phyloP scores from a whole-genome alignment of 2,888 invertebrate genomes.

The Ptilodon capucinus region DNA sequence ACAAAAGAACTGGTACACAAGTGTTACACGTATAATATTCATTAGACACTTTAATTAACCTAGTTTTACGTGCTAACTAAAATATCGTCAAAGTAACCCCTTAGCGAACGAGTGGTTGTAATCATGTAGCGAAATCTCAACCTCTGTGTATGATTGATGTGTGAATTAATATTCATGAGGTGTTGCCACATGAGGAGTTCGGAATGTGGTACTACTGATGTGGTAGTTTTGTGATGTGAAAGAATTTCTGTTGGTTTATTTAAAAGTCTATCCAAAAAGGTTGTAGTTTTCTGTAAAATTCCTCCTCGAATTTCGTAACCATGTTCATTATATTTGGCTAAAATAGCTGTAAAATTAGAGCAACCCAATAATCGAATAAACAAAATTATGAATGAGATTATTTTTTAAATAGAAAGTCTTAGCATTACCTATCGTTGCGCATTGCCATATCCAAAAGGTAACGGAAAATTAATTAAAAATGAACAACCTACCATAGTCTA shows the following conservation, averaged over 20 bases:
- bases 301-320: neutral
- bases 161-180: slow-evolving; percentile 76
- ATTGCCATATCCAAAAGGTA: slow-evolving; percentile 24
- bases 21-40: slow-evolving; percentile 22
- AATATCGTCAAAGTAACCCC: slow-evolving; percentile 48
- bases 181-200: slow-evolving; percentile 54
- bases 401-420: too few relatives aligned
- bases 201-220: slow-evolving; percentile 31
- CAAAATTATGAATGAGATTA: too few relatives aligned
- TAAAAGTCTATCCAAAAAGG: neutral
- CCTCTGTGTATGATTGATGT: slow-evolving; percentile 72
- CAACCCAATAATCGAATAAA: too few relatives aligned
- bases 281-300: neutral
- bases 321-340: too few relatives aligned
- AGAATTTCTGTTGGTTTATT: neutral
- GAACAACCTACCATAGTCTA: too few relatives aligned
- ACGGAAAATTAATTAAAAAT: too few relatives aligned
- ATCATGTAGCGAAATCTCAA: slow-evolving; percentile 50
- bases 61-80: slow-evolving; percentile 38
- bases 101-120: slow-evolving; percentile 49
- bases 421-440: too few relatives aligned
- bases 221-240: slow-evolving; percentile 18
- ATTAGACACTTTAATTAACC: slow-evolving; percentile 55
- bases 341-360: neutral
- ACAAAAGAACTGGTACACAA: neutral